These are phyloP conservation scores for Chrysoperla carnea DNA, from an alignment of 1,140 invertebrate genomes.

Conservation along the genomic window DNA sequence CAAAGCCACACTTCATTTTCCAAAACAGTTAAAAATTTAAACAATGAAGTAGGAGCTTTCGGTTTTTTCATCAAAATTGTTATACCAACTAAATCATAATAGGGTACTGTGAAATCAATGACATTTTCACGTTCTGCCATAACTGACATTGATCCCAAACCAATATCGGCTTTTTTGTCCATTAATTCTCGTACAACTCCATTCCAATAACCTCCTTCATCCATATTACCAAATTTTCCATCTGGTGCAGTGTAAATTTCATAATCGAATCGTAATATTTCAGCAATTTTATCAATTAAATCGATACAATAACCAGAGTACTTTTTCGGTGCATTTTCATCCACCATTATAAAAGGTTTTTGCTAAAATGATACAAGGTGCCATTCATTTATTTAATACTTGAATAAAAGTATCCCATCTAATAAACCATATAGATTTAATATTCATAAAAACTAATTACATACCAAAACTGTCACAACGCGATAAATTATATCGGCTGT, in stretches of 20 bases:
- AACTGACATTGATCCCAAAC: conserved; percentile 69
- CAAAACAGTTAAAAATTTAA: conserved; percentile 92
- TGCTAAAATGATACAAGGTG: conserved; percentile 36
- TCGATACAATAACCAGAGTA: conserved; percentile 90
- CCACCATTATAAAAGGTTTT: conserved; percentile 72
- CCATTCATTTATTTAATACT: neutral
- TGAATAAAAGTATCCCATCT: too few species aligned
- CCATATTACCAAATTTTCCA: conserved; percentile 68
- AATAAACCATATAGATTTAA: conserved; percentile 1
- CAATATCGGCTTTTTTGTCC: conserved; percentile 81
- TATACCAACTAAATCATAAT: conserved; percentile 88
- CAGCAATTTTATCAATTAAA: conserved; percentile 66
- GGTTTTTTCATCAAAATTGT: conserved; percentile 80
- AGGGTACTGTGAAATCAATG: conserved; percentile 88
- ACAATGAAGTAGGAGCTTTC: conserved; percentile 66
- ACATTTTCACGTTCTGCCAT: conserved; percentile 91
- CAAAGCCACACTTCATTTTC: conserved; percentile 94
- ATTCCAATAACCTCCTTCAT: conserved; percentile 74
- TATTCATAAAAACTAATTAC: conserved; percentile 4
- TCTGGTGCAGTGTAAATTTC: conserved; percentile 64
- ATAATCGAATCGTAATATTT: conserved; percentile 77
- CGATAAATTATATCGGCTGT: conserved; percentile 64
- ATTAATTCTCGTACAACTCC: conserved; percentile 84
- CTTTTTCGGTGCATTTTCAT: conserved; percentile 38
- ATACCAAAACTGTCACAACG: conserved; percentile 56